Conservation (phyloP, 2,888 invertebrate genomes). For the Tholera decimalis region DNA sequence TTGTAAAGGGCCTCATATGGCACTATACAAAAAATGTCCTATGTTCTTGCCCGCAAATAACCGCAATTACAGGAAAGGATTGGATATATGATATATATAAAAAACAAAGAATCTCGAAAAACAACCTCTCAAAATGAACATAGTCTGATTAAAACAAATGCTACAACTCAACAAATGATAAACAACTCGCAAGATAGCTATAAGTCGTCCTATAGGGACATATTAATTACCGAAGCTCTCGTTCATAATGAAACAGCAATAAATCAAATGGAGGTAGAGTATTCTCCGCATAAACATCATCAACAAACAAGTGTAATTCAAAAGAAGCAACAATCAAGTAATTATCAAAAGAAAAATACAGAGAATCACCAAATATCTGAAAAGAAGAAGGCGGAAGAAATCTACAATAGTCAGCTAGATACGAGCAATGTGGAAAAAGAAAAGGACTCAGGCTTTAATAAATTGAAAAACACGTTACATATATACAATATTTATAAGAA, state of each 20-base stretch:
- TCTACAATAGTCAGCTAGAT: not conserved
- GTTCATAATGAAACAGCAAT: not conserved
- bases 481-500: too few relatives aligned
- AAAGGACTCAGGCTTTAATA: not conserved
- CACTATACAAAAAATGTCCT: slow-evolving; percentile 19
- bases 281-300: not conserved
- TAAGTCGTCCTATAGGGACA: not conserved
- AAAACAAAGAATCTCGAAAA: not conserved
- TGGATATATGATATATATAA: slow-evolving; percentile 9
- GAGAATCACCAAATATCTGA: too few relatives aligned
- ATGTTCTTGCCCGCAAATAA: slow-evolving; percentile 3
- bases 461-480: not conserved
- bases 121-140: not conserved
- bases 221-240: not conserved
- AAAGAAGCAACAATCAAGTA: not conserved
- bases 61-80: slow-evolving; percentile 7
- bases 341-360: not conserved
- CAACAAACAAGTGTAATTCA: not conserved
- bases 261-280: not conserved
- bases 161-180: too few relatives aligned
- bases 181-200: not conserved
- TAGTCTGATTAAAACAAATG: not conserved
- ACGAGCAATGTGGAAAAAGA: not conserved
- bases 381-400: not conserved
- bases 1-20: slow-evolving; percentile 37